A percentile compares a stretch with the other conserved stretches of the same genome.
These are phyloP conservation scores for Tricholauxania praeusta DNA, from an alignment of 2,888 invertebrate genomes.

Conservation along the genomic window DNA sequence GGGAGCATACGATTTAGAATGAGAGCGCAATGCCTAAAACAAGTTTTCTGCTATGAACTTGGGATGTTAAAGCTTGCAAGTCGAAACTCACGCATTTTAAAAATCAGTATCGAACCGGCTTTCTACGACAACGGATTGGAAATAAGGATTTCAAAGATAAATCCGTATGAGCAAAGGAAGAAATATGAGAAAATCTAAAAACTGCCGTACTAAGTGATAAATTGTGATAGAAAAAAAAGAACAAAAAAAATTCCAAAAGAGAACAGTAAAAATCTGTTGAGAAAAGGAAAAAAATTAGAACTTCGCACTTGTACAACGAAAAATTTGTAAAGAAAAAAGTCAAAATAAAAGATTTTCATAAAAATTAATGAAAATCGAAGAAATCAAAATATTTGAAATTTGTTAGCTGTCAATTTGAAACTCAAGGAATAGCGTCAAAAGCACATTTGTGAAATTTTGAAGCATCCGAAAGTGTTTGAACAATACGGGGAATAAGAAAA, in stretches of 20 bases:
- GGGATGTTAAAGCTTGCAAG: conserved; percentile 18
- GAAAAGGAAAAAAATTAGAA: not conserved
- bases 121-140: conserved; percentile 64
- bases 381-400: not conserved
- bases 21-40: conserved; percentile 9
- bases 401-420: conserved; percentile 13
- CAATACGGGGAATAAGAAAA: no score
- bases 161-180: not conserved
- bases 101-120: conserved; percentile 68
- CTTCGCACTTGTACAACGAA: conserved; percentile 3
- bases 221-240: conserved; percentile 21
- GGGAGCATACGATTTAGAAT: no score
- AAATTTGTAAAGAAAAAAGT: not conserved
- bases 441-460: no score
- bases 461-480: no score
- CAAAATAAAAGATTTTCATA: not conserved
- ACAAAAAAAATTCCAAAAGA: not conserved
- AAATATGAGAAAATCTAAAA: not conserved
- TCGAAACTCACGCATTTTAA: conserved; percentile 23
- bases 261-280: not conserved
- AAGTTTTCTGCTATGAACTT: conserved; percentile 16
- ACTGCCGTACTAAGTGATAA: conserved; percentile 19
- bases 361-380: conserved; percentile 2
- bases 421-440: not conserved
- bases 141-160: conserved; percentile 45